Percentiles rank a stretch among this genome's conserved stretches.
These are phyloP conservation scores for Eidolon dupreanum DNA, from an alignment of 2,797 vertebrate genomes.

Conservation along the genomic window DNA sequence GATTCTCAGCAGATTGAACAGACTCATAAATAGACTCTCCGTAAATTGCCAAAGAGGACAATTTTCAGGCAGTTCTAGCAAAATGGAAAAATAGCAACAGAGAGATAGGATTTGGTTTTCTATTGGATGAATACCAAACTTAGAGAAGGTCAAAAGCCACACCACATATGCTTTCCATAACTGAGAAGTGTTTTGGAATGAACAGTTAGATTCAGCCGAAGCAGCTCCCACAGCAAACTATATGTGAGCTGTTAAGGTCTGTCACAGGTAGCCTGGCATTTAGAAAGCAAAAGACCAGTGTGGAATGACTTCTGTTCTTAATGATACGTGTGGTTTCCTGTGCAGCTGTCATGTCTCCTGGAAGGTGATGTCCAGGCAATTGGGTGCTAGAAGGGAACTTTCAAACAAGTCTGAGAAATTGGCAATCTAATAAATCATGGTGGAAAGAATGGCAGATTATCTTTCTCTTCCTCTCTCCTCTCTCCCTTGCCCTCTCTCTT, in stretches of 20 bases:
- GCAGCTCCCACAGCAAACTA: neutral
- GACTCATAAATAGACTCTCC: conserved; percentile 42
- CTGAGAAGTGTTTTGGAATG: conserved; percentile 3
- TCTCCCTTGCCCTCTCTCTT: neutral
- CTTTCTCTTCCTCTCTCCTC: neutral
- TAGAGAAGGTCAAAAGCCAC: neutral
- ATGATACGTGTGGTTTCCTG: neutral
- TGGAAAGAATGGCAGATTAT: neutral
- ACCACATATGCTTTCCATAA: conserved; percentile 19
- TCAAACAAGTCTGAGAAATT: neutral
- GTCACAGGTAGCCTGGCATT: neutral
- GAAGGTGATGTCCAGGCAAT: neutral
- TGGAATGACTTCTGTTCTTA: neutral
- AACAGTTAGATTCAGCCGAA: neutral
- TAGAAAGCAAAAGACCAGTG: neutral
- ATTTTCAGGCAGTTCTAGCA: neutral
- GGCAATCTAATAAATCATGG: neutral
- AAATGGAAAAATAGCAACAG: neutral
- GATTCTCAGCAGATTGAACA: neutral
- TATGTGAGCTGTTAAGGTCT: neutral
- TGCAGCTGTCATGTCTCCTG: neutral
- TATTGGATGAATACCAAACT: neutral
- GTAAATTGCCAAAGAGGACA: neutral
- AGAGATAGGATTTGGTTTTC: conserved; percentile 6
- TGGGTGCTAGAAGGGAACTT: neutral